A percentile compares a stretch with the other conserved stretches of the same genome.
Evolutionary conservation across 2,888 invertebrate genomes (phyloP).

Genomic region (Stenotaenia linearis): DNA sequence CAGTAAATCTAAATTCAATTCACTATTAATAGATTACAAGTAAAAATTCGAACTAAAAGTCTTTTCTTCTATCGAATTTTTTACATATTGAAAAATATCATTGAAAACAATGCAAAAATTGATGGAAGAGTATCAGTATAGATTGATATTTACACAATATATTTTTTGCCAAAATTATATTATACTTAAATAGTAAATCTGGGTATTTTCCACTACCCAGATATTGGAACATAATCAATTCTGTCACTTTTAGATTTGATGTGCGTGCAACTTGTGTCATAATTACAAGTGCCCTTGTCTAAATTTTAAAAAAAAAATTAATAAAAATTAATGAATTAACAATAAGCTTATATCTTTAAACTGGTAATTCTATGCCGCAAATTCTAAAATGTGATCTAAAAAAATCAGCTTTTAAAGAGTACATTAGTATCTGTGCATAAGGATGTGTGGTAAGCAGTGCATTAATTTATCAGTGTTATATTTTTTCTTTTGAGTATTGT

Average conservation of each 20-base stretch:
- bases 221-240: conserved; percentile 3
- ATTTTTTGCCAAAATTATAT: neutral
- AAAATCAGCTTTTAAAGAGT: neutral
- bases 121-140: neutral
- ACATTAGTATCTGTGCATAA: neutral
- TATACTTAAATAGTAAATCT: conserved; percentile 1
- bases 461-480: neutral
- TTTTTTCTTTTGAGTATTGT: neutral
- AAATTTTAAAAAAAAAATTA: neutral
- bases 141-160: conserved; percentile 18
- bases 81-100: neutral
- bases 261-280: neutral
- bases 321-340: neutral
- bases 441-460: neutral
- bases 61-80: too few relatives aligned
- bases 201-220: neutral
- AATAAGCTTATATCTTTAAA: neutral
- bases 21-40: too few relatives aligned
- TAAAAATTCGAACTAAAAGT: too few relatives aligned
- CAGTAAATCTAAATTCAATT: too few relatives aligned
- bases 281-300: conserved; percentile 4
- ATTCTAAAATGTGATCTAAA: neutral
- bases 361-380: neutral
- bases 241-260: neutral
- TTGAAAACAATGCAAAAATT: conserved; percentile 1